Conservation (phyloP, 2,113 vertebrate genomes). For the Xiphorhynchus elegans region DNA sequence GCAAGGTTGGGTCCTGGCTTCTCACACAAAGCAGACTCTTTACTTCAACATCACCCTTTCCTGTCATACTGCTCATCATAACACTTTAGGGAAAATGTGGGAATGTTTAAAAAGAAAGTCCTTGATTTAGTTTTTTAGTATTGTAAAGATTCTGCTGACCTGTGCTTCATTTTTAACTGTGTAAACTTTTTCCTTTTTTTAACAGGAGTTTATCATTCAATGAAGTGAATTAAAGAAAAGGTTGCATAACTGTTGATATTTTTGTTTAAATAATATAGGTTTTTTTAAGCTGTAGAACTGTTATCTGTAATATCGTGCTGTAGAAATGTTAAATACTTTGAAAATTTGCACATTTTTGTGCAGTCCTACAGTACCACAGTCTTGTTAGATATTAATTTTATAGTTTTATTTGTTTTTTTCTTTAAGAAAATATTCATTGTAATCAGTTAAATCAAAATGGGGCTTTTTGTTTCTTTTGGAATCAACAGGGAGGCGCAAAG, state of each 20-base stretch:
- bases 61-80: constrained; percentile 83
- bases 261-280: constrained; percentile 77
- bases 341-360: constrained; percentile 86
- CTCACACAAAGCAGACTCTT: constrained; percentile 75
- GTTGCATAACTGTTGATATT: constrained; percentile 83
- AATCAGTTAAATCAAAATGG: constrained; percentile 80
- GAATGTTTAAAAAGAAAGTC: constrained; percentile 86
- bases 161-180: constrained; percentile 97
- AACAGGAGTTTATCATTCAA: constrained; percentile 86
- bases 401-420: constrained; percentile 71
- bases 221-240: constrained; percentile 82
- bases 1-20: constrained; percentile 73
- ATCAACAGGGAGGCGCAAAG: constrained; percentile 99
- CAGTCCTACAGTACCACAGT: constrained; percentile 78
- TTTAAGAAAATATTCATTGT: constrained; percentile 75
- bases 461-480: constrained; percentile 83
- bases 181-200: constrained; percentile 91
- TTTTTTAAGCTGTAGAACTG: constrained; percentile 91
- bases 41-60: constrained; percentile 78
- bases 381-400: constrained; percentile 73
- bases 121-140: constrained; percentile 99
- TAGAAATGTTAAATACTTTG: constrained; percentile 81
- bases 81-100: constrained; percentile 83
- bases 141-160: constrained; percentile 97
- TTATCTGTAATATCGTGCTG: constrained; percentile 86